Evolutionary conservation across 1,140 invertebrate species (phyloP), one percentile per base, ranked within the genome.

Genomic region (Aphelinus certus): DNA sequence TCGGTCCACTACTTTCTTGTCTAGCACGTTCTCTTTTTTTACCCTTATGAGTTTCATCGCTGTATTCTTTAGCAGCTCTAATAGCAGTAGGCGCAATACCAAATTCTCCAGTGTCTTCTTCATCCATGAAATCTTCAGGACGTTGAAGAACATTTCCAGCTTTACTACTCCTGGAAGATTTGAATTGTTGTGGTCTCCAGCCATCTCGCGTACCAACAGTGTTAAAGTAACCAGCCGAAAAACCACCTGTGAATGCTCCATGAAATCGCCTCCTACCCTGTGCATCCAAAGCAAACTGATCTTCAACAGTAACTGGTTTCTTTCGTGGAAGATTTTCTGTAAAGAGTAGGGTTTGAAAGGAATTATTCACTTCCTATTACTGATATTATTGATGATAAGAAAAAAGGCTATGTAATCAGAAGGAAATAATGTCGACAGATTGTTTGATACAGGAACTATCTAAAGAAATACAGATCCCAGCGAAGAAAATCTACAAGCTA

Each of bases 191-290:
- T 2, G 98, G 98, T 47, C 91, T 92, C 95, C 96, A 99, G 53
- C 98, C 98, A 91, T 99, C 97, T 77, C 95, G 91, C 0, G 96
- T 94, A 0, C 97, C 98, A 65, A 99, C 98, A 5, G 96, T 95
- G 83, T 99, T 99, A 82, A 95, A 99, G 84, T 96, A 98, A 1
- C 98, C 98, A 48, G 98, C 98, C 60, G 97, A 98, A 84, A 99
- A 99, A 3, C 98, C 98, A 2, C 98, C 98, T 4, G 98, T 99
- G 84, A 99, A 99, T 0, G 98, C 98, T 55, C 98, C 98, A 89
- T 99, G 98, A 87, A 99, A 99, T 79, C 98, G 87, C 47, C 96
- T 89, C 79, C 95, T 89, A 1, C 97, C 98, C 86, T 96, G 92
- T 64, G 93, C 93, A 88, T 99, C 98, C 65, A 92, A 93, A 0